Conservation (phyloP, 2,797 vertebrate genomes). For the Eutrigla gurnardus region DNA sequence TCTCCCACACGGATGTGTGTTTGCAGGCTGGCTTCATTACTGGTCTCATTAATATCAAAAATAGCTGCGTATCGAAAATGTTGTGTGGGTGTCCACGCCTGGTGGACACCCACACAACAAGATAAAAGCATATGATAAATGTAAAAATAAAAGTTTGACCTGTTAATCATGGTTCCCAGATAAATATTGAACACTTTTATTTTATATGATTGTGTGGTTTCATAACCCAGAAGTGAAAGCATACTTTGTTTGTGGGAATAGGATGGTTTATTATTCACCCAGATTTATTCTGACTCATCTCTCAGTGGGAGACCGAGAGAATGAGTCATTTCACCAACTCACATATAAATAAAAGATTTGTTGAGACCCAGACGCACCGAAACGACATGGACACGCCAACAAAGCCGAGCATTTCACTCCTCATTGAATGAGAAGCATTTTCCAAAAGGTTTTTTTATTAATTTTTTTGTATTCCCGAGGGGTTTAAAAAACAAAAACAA, state of each 20-base stretch:
- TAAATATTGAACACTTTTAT: not conserved
- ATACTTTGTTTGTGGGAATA: not conserved
- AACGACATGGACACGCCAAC: no score
- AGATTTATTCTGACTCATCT: conserved; percentile 67
- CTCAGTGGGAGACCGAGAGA: conserved; percentile 60
- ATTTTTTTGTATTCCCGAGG: no score
- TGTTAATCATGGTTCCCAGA: not conserved
- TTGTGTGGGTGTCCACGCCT: not conserved
- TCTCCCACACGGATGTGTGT: conserved; percentile 45
- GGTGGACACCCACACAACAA: no score
- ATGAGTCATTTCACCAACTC: conserved; percentile 69
- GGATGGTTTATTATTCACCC: conserved; percentile 41
- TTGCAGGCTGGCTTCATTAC: conserved; percentile 3
- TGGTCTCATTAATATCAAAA: conserved; percentile 25
- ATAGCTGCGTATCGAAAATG: not conserved
- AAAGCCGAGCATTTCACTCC: no score
- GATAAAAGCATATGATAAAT: not conserved
- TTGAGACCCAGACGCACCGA: not conserved
- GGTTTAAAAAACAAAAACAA: no score
- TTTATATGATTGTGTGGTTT: conserved; percentile 1
- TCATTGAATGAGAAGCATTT: no score
- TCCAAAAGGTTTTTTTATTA: no score
- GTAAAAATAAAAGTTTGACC: not conserved
- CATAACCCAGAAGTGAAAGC: conserved; percentile 6
- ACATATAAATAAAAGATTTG: conserved; percentile 42